Base-by-base conservation (phyloP, 2,797 vertebrate genomes). In the Clarias platycephalus region DNA sequence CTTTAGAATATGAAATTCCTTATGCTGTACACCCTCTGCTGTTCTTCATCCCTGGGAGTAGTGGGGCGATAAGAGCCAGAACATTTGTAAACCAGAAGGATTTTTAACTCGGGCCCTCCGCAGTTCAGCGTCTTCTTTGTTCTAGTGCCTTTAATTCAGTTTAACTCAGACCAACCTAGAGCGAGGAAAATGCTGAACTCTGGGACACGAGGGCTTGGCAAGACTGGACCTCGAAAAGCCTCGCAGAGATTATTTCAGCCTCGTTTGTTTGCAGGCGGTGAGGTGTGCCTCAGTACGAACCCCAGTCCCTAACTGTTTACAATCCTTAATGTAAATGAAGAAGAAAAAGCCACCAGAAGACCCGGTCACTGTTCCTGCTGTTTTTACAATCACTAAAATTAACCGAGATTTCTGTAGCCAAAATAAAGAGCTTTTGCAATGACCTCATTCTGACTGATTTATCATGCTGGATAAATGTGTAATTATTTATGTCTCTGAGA, bases 261-360 rank as follows among this genome's bases (percentile, higher is more conserved):
- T 58, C 13, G 9, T 58, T 58, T 93, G 91, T 89, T 90, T 93
- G 93, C 92, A 16, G 34, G 58, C 18, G 58, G 62, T 13, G 1
- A 44, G 22, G 92, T 93, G 90, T 92, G 93, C 93, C 90, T 92
- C 90, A 90, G 85, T 94, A 40, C 16, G 0, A 8, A 9, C 49
- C 22, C 60, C 40, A 53, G 22, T n/a, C 64, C 92, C 91, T 93
- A 91, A 94, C 90, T 93, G 91, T 95, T 95, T 94, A 93, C 92
- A 92, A 83, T 70, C 84, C 66, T 84, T 66, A 89, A 53, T 53
- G 3, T 13, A 53, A 53, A 13, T 13, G 49, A 53, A 53, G 49
- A 53, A 53, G 5, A 24, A 86, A 91, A 71, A 87, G 79, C 78
- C 85, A 81, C 70, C 53, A 75, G 60, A 75, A 62, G 77, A 84